Conservation (phyloP, 2,797 vertebrate species). For the Otolemur crassicaudatus region DNA sequence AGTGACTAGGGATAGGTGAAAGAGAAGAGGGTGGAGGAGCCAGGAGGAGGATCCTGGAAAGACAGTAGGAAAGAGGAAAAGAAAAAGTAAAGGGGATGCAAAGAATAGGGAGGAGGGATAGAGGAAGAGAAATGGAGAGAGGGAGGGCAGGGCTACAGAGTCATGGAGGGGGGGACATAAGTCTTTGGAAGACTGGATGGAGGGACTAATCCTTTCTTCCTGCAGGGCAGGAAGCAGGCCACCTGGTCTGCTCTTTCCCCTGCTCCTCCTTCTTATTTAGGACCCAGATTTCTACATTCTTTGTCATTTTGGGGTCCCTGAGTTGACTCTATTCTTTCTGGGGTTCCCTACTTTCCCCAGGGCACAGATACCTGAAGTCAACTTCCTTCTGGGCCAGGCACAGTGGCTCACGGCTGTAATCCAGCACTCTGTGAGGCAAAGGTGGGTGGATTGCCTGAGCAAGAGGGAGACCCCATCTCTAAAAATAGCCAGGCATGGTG, state of each 20-base stretch:
- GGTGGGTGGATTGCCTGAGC: too few species aligned
- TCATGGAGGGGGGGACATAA: not conserved
- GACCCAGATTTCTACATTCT: not conserved
- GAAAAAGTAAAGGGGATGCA: not conserved
- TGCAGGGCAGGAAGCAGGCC: not conserved
- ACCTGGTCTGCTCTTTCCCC: not conserved
- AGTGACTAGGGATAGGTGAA: constrained; percentile 55
- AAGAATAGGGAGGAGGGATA: not conserved
- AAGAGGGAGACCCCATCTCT: too few species aligned
- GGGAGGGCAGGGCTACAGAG: not conserved
- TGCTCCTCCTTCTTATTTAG: not conserved
- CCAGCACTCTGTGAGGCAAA: too few species aligned
- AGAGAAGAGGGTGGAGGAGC: constrained; percentile 69
- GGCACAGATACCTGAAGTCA: constrained; percentile 27
- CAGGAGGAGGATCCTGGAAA: constrained; percentile 53
- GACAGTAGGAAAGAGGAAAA: constrained; percentile 54
- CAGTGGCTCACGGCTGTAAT: too few species aligned
- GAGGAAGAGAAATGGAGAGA: not conserved
- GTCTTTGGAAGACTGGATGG: not conserved
- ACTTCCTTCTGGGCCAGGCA: not conserved
- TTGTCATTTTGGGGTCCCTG: not conserved
- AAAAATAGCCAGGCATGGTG: too few species aligned
- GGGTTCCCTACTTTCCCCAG: not conserved
- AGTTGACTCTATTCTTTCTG: not conserved
- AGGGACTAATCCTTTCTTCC: not conserved